Evolutionary conservation across 2,888 invertebrate species (phyloP), one percentile per base, ranked within the genome.

Genomic region (Vesta saturnalis): DNA sequence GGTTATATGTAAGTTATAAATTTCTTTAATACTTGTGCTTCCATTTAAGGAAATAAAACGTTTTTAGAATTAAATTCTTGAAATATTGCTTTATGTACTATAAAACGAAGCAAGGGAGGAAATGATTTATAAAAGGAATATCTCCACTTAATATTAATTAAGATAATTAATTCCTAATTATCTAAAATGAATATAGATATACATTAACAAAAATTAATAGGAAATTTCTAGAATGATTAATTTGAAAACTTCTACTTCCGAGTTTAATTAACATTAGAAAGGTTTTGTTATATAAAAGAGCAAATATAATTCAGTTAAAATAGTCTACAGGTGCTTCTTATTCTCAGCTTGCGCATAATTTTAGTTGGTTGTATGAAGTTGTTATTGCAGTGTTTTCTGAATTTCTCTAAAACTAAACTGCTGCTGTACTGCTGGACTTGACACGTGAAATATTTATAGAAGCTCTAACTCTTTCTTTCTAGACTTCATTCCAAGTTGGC

Each of bases 401-500:
- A 64, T 54, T 62, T 56, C 62, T 52, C 19, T 52, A 52, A 69
- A 72, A 73, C 76, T 75, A 73, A 76, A 77, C 74, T 76, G 78
- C 73, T 76, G 77, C 77, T 78, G 76, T 76, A 73, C 75, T 71
- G 74, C 79, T 80, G 80, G 77, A 78, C 79, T 70, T 80, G 81
- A 80, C 80, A 77, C 65, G 70, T 81, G 81, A 80, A 77, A 80
- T 79, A 81, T 81, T 81, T 81, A 81, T 78, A 72, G 76, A 21
- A 72, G 77, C 77, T 73, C 77, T 79, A 80, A 80, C 77, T 77
- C 78, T 77, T 77, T 78, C 76, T 77, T 73, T 64, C 73, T 72
- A 76, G 77, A 79, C 79, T 80, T 79, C 78, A 80, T 80, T 79
- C 74, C 78, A 74, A 80, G 75, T 79, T 78, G 74, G 76, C 75